phyloP scores from a whole-genome alignment of 53 echinoderm and acorn worm genomes.

The Zoroaster sp. region DNA sequence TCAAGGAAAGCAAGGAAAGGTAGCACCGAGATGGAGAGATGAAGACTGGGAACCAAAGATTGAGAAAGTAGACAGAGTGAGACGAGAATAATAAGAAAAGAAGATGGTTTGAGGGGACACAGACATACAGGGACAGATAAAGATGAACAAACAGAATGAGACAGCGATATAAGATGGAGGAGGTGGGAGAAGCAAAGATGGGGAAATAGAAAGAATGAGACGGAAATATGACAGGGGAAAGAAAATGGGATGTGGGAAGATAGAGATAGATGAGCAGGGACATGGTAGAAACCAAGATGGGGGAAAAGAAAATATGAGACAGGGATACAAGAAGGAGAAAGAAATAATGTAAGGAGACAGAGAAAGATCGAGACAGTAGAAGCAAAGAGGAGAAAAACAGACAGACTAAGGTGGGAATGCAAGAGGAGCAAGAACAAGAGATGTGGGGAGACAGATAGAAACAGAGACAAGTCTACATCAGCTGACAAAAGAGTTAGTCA shows the following conservation, averaged over 20 bases:
- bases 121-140: background rate
- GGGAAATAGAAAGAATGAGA: background rate
- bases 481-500: too few relatives aligned
- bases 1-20: too few relatives aligned
- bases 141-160: background rate
- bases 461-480: background rate
- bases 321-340: background rate
- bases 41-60: too few relatives aligned
- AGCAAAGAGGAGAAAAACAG: background rate
- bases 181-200: background rate
- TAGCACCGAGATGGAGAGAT: too few relatives aligned
- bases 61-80: too few relatives aligned
- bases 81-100: too few relatives aligned
- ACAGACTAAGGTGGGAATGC: background rate
- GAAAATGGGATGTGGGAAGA: background rate
- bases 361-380: background rate
- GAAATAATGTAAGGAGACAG: too few relatives aligned
- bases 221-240: background rate
- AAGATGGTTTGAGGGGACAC: too few relatives aligned
- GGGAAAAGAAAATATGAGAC: background rate
- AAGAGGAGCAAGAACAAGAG: background rate
- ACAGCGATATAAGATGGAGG: background rate
- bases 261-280: background rate
- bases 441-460: background rate
- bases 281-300: background rate